These are phyloP conservation scores for Chanos chanos DNA, from an alignment of 2,797 vertebrate genomes.

Conservation along the genomic window DNA sequence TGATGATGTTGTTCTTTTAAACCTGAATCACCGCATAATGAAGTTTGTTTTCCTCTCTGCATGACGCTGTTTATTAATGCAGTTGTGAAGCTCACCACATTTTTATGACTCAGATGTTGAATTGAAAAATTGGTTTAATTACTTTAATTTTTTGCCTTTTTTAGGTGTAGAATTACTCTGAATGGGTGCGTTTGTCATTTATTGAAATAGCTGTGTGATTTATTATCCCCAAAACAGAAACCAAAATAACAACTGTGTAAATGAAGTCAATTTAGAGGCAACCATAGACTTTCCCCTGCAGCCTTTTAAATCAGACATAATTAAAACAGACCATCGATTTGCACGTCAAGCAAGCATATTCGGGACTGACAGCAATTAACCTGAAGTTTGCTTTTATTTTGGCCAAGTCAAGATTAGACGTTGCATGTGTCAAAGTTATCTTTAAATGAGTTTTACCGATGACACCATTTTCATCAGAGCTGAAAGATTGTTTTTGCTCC, in stretches of 20 bases:
- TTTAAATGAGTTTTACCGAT: conserved; percentile 4
- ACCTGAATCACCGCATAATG: no score
- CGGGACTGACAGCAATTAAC: conserved; percentile 52
- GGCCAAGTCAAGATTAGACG: conserved; percentile 28
- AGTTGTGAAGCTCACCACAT: no score
- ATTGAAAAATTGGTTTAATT: conserved; percentile 8
- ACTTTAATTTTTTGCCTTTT: conserved; percentile 5
- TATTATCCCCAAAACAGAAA: conserved; percentile 38
- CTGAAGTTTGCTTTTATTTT: conserved; percentile 42
- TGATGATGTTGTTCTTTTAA: no score
- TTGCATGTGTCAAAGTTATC: conserved; percentile 16
- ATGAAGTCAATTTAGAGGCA: conserved; percentile 37
- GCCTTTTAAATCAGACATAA: conserved; percentile 45
- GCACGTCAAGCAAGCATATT: conserved; percentile 42
- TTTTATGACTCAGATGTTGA: neutral
- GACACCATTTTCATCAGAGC: neutral
- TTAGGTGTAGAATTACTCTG: conserved; percentile 9
- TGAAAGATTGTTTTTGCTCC: conserved; percentile 23
- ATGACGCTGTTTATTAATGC: no score
- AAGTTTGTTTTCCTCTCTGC: no score
- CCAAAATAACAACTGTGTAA: conserved; percentile 44
- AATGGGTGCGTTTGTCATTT: conserved; percentile 29
- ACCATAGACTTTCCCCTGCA: conserved; percentile 42
- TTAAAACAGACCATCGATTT: conserved; percentile 57
- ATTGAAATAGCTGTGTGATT: conserved; percentile 50